These are phyloP conservation scores for Urocitellus parryii DNA, from an alignment of 2,113 vertebrate species.

Conservation along the genomic window DNA sequence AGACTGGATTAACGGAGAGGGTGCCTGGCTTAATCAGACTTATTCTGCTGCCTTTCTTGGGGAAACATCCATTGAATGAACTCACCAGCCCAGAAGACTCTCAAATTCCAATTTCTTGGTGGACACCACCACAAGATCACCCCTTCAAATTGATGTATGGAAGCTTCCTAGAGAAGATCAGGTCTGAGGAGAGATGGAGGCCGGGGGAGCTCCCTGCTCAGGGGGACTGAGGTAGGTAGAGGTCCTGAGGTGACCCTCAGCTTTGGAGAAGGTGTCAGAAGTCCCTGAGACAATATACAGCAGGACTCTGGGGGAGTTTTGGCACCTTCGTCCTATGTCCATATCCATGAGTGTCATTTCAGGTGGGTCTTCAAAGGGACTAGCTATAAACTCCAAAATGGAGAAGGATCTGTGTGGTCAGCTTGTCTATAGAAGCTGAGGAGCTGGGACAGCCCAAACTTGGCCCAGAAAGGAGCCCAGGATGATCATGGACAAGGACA, in stretches of 20 bases:
- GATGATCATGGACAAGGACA: not conserved
- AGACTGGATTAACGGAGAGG: not conserved
- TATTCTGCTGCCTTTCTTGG: not conserved
- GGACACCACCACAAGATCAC: not conserved
- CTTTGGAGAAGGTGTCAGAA: not conserved
- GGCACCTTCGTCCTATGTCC: not conserved
- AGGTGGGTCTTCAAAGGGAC: not conserved
- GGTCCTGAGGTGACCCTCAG: not conserved
- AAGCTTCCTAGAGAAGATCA: not conserved
- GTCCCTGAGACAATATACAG: too few relatives aligned
- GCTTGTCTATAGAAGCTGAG: not conserved
- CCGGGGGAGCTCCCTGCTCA: not conserved
- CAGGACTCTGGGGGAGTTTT: not conserved
- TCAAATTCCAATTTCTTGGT: not conserved
- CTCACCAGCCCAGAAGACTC: not conserved
- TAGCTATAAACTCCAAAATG: not conserved
- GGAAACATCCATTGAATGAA: not conserved
- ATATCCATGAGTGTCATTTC: not conserved
- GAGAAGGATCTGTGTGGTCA: not conserved
- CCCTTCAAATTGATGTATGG: not conserved
- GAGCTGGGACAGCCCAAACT: not conserved
- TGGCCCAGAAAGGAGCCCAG: not conserved
- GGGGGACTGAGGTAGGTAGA: not conserved
- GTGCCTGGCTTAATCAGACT: not conserved
- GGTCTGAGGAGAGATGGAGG: not conserved